Conservation (phyloP, 2,113 vertebrate genomes). For the Alligator mississippiensis region DNA sequence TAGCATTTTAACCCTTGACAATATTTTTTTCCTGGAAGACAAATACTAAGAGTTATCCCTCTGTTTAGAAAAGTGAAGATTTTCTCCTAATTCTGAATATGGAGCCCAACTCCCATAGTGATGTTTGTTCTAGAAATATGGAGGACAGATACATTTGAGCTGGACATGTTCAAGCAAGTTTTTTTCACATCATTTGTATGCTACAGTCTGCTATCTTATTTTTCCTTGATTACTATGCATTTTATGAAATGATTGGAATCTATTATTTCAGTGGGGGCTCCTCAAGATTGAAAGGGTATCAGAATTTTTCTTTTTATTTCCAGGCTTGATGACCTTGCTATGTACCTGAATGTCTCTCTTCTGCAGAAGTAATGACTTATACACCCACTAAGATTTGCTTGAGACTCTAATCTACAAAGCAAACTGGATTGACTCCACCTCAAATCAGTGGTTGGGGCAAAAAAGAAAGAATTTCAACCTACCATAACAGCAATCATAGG, state of each 20-base stretch:
- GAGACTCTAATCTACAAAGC: not conserved
- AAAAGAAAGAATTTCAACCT: not conserved
- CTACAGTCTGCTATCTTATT: not conserved
- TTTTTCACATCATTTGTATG: not conserved
- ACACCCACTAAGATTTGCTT: not conserved
- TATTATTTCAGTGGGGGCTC: not conserved
- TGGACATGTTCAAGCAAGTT: not conserved
- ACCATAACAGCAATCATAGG: not conserved
- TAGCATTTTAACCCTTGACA: not conserved
- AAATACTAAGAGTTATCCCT: not conserved
- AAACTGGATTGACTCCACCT: not conserved
- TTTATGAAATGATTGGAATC: not conserved
- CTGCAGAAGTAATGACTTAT: not conserved
- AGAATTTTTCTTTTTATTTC: not conserved
- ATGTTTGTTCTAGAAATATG: not conserved
- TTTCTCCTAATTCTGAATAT: not conserved
- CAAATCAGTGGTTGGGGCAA: not conserved
- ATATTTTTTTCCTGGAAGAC: not conserved
- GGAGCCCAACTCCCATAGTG: not conserved
- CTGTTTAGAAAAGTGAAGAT: not conserved
- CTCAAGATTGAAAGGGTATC: not conserved
- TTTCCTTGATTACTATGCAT: not conserved
- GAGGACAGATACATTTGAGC: not conserved
- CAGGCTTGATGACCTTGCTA: not conserved
- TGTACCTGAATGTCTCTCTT: not conserved